phyloP scores from a whole-genome alignment of 2,113 vertebrate species.

The Sphyrna mokarran region DNA sequence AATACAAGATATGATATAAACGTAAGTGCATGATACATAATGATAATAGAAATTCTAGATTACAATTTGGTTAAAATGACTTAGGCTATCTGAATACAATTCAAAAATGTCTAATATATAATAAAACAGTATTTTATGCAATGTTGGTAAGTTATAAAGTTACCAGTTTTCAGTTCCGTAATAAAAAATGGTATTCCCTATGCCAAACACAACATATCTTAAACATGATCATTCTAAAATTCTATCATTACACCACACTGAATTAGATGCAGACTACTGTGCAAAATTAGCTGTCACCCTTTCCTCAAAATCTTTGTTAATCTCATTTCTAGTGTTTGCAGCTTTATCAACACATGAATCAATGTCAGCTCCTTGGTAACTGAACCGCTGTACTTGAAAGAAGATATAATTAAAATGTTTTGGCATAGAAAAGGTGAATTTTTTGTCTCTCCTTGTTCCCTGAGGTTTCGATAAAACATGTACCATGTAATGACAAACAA shows the following conservation, averaged over 20 bases:
- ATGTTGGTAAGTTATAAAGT: conserved; percentile 26
- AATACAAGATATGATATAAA: not conserved
- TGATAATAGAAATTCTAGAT: not conserved
- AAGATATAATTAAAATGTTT: conserved; percentile 99
- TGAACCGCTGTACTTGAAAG: conserved; percentile 92
- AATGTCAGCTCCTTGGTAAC: conserved; percentile 99
- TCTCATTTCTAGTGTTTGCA: conserved; percentile 99
- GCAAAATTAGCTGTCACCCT: conserved; percentile 99
- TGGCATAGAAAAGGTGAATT: conserved; percentile 90
- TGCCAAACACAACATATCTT: conserved; percentile 56
- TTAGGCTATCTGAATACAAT: not conserved
- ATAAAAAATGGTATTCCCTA: conserved; percentile 23
- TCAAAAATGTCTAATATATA: not conserved
- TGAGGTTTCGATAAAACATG: conserved; percentile 73
- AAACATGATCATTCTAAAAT: conserved; percentile 72
- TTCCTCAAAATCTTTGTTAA: conserved; percentile 99
- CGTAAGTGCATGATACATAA: not conserved
- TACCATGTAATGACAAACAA: conserved; percentile 81
- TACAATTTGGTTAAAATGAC: not conserved
- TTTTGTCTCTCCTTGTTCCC: conserved; percentile 72
- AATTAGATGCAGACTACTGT: conserved; percentile 91
- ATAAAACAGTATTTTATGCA: not conserved
- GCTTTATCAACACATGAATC: conserved; percentile 99
- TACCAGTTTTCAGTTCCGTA: not conserved
- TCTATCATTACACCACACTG: conserved; percentile 88